These are phyloP conservation scores for Psilopsiagon aurifrons DNA, from an alignment of 2,113 vertebrate genomes.

Conservation along the genomic window DNA sequence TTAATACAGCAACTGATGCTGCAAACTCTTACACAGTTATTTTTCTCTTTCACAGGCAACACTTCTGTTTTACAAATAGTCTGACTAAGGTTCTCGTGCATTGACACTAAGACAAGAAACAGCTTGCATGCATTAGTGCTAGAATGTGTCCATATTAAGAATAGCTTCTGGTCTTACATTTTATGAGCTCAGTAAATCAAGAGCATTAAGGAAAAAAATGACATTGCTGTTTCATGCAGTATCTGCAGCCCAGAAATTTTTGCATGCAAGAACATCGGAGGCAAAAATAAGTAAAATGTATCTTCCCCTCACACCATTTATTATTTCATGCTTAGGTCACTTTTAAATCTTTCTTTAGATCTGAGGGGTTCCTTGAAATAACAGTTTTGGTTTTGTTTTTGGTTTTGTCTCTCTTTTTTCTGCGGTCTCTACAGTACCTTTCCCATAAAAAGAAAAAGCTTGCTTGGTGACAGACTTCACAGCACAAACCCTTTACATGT, in stretches of 20 bases:
- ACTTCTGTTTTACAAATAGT: conserved; percentile 10
- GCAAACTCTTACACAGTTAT: neutral
- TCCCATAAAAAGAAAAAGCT: neutral
- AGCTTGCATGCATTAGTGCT: neutral
- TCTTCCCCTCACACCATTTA: neutral
- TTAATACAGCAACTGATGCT: neutral
- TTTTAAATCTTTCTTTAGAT: neutral
- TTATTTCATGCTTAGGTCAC: neutral
- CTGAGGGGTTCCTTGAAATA: neutral
- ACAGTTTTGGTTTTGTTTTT: neutral
- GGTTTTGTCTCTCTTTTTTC: neutral
- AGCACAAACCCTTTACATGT: neutral
- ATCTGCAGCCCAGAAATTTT: neutral
- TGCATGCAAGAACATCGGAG: neutral
- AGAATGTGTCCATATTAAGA: conserved; percentile 24
- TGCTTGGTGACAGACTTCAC: neutral
- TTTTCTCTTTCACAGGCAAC: neutral
- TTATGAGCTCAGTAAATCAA: conserved; percentile 35
- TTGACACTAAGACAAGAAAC: neutral
- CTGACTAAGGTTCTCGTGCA: neutral
- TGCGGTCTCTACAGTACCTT: neutral
- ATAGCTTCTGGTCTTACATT: conserved; percentile 28
- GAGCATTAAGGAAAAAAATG: neutral
- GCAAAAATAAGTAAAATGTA: neutral
- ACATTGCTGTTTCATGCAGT: neutral